Base-by-base conservation (phyloP, 2,797 vertebrate genomes). In the Chelidonichthys spinosus region DNA sequence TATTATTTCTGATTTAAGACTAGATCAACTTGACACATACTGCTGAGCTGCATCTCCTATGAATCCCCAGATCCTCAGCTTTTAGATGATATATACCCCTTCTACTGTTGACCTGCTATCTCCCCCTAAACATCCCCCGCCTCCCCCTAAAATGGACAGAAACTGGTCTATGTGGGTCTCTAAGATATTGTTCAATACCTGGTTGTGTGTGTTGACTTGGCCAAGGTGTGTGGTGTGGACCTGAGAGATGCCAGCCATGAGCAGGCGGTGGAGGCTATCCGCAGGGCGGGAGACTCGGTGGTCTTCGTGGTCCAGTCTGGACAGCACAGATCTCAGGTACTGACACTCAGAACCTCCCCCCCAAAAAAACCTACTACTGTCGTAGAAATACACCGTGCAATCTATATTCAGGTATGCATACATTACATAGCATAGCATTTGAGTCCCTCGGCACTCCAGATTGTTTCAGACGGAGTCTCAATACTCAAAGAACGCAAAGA, bases 241-340 rank as follows among this genome's bases (percentile, higher is more conserved):
- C 94, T 99, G 79, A 95, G 95, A 92, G 96, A 97, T 83, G 97
- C 96, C 84, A 99, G 97, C 90, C 97, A 99, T 0, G 97, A 99
- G 83, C 95, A 98, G 94, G 97, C 96, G 63, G 97, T 98, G 87
- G 98, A 99, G 92, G 96, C 96, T 83, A 99, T 99, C 92, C 97
- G 98, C 89, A 96, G 90, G 87, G 96, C 97, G 77, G 96, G 96
- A 92, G 95, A 96, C 90, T 94, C 95, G 39, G 95, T 99, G 84
- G 90, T 95, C 69, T 96, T 99, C 89, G 89, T 97, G 93, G 96
- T 99, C 74, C 96, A 98, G 92, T 97, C 88, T 0, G 90, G 83
- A 74, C 79, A 81, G 2, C 55, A 81, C 13, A 58, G 94, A 93
- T 86, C 94, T 76, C 95, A 95, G 96, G 98, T 98, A 95, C 4